These are phyloP conservation scores for Cetonia aurata DNA, from an alignment of 2,888 invertebrate species.

Conservation along the genomic window DNA sequence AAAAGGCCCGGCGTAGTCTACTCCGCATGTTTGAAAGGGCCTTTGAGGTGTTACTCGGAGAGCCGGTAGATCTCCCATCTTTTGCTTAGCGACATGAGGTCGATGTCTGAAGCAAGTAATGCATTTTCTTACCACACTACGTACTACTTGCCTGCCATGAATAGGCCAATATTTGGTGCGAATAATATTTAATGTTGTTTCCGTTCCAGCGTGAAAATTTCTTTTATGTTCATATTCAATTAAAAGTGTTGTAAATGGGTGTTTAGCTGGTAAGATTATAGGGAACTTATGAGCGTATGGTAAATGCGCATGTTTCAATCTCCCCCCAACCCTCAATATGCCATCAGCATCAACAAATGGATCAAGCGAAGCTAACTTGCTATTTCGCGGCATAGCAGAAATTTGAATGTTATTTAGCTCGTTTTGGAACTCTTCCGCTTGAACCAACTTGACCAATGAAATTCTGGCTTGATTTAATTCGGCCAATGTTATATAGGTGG, in stretches of 20 bases:
- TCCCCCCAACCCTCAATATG: too few relatives aligned
- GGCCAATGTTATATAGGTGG: too few relatives aligned
- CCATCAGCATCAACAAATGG: too few relatives aligned
- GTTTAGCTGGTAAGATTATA: conserved; percentile 44
- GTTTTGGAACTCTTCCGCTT: too few relatives aligned
- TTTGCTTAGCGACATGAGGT: conserved; percentile 24
- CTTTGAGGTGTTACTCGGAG: conserved; percentile 49
- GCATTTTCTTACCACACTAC: conserved; percentile 39
- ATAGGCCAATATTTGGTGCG: conserved; percentile 42
- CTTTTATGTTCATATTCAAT: conserved; percentile 45
- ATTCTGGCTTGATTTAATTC: too few relatives aligned
- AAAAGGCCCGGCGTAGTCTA: conserved; percentile 56
- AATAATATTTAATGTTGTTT: conserved; percentile 42
- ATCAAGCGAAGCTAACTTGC: too few relatives aligned
- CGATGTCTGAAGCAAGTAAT: conserved; percentile 41
- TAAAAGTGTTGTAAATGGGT: conserved; percentile 43
- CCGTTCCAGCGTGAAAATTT: conserved; percentile 44
- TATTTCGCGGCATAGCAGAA: too few relatives aligned
- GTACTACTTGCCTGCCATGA: conserved; percentile 30
- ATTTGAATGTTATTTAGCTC: too few relatives aligned
- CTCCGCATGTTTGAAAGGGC: conserved; percentile 53
- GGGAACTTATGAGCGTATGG: conserved; percentile 44
- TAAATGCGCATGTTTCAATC: neutral
- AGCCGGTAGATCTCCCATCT: conserved; percentile 56
- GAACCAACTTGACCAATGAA: too few relatives aligned